These are phyloP conservation scores for Halyomorpha halys DNA, from an alignment of 1,140 invertebrate genomes.

Conservation along the genomic window DNA sequence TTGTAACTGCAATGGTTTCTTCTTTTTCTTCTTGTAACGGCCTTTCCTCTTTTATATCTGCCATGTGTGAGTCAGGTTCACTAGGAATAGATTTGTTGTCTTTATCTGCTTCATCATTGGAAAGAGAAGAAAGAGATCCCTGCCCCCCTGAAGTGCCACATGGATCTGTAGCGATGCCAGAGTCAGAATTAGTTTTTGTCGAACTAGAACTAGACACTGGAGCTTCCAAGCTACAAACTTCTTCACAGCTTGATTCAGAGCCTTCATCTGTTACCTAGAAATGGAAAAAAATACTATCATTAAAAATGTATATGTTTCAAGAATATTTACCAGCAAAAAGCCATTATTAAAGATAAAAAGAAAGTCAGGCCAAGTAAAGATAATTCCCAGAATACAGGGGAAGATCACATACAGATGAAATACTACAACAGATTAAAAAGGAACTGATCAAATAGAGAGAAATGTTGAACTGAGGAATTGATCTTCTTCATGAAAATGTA, in stretches of 20 bases:
- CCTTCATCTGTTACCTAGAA: constrained; percentile 32
- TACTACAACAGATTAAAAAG: too few relatives aligned
- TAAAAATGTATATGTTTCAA: too few relatives aligned
- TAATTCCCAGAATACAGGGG: too few relatives aligned
- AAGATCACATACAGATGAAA: too few relatives aligned
- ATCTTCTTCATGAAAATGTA: too few relatives aligned
- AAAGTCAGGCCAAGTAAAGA: too few relatives aligned
- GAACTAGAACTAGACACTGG: constrained; percentile 26
- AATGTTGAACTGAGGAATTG: too few relatives aligned
- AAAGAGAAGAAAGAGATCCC: constrained; percentile 7
- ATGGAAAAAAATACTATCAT: background rate
- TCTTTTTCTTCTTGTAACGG: background rate
- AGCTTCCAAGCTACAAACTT: constrained; percentile 30
- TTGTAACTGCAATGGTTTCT: background rate
- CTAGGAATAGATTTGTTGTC: constrained; percentile 10
- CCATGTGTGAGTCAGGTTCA: background rate
- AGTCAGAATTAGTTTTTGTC: constrained; percentile 31
- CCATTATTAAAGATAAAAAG: too few relatives aligned
- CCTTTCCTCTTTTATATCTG: background rate
- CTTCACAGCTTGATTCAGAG: constrained; percentile 32
- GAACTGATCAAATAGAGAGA: too few relatives aligned
- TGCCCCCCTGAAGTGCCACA: constrained; percentile 28
- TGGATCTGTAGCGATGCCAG: constrained; percentile 31
- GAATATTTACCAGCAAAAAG: too few relatives aligned
- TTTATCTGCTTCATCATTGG: constrained; percentile 12